These are phyloP conservation scores for Trissolcus basalis DNA, from an alignment of 1,140 invertebrate species.

Conservation along the genomic window DNA sequence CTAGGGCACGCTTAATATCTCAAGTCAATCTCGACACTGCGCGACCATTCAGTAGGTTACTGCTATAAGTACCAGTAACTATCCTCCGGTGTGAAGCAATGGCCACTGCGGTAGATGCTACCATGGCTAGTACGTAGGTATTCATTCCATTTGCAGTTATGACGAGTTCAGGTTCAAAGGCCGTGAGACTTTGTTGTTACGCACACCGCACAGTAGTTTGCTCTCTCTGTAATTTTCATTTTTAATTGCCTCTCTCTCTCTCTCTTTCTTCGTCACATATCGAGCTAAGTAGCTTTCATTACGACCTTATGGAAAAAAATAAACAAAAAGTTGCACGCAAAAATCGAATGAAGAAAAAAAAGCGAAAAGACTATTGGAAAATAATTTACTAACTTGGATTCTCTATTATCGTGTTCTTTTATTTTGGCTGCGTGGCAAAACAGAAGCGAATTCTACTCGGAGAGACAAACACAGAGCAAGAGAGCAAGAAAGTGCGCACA, in stretches of 20 bases:
- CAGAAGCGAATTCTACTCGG: not conserved
- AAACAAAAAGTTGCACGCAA: conserved; percentile 22
- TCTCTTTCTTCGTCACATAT: conserved; percentile 9
- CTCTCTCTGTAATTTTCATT: conserved; percentile 20
- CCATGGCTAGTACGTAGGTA: conserved; percentile 65
- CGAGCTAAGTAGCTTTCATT: conserved; percentile 40
- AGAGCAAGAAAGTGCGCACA: conserved; percentile 11
- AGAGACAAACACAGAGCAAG: conserved; percentile 1
- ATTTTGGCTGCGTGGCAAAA: not conserved
- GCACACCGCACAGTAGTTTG: conserved; percentile 27
- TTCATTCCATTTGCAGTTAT: conserved; percentile 76
- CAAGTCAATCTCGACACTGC: conserved; percentile 68
- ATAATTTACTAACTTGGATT: conserved; percentile 20
- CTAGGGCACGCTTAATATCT: conserved; percentile 67
- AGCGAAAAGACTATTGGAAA: conserved; percentile 31
- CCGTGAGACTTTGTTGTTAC: conserved; percentile 71
- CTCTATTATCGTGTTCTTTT: conserved; percentile 16
- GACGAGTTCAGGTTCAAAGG: conserved; percentile 74
- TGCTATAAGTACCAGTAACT: conserved; percentile 68
- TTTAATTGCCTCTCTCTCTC: conserved; percentile 13
- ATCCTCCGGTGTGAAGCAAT: conserved; percentile 62
- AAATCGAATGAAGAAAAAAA: conserved; percentile 11
- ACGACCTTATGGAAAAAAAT: conserved; percentile 33
- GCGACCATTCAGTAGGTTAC: conserved; percentile 70
- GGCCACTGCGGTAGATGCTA: conserved; percentile 65